Conservation (phyloP, 2,888 invertebrate genomes). For the Seira ritae region DNA sequence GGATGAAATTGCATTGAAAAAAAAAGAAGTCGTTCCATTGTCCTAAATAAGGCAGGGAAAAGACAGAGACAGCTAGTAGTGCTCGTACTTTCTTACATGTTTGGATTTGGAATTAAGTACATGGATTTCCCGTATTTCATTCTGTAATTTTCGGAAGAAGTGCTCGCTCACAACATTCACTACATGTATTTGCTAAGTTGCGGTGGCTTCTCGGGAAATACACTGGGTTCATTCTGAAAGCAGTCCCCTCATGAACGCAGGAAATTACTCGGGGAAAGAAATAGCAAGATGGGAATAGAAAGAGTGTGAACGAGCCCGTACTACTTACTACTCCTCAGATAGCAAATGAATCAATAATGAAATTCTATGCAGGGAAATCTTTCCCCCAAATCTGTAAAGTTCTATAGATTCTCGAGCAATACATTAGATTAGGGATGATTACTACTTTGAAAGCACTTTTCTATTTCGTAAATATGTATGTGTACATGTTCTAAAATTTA, state of each 20-base stretch:
- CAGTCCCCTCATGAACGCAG: background rate
- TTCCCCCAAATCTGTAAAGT: background rate
- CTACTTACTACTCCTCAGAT: conserved; percentile 23
- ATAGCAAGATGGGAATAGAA: background rate
- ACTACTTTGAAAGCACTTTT: conserved; percentile 31
- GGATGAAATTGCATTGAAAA: background rate
- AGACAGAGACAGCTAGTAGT: background rate
- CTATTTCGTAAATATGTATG: conserved; percentile 37
- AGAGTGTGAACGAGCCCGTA: conserved; percentile 45
- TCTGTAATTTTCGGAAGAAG: background rate
- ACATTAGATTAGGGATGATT: conserved; percentile 6
- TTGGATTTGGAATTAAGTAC: background rate
- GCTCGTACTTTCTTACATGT: background rate
- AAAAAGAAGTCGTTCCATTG: background rate
- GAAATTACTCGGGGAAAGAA: conserved; percentile 20
- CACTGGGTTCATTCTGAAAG: background rate
- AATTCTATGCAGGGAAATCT: conserved; percentile 1
- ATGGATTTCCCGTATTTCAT: background rate
- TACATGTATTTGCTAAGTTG: conserved; percentile 38
- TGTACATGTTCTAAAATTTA: conserved; percentile 32
- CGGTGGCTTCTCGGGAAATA: conserved; percentile 20
- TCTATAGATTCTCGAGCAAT: background rate
- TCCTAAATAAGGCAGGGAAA: background rate
- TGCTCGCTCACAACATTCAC: background rate
- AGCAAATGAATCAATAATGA: conserved; percentile 48